Conservation (phyloP, 2,113 vertebrate genomes). For the Pica pica region DNA sequence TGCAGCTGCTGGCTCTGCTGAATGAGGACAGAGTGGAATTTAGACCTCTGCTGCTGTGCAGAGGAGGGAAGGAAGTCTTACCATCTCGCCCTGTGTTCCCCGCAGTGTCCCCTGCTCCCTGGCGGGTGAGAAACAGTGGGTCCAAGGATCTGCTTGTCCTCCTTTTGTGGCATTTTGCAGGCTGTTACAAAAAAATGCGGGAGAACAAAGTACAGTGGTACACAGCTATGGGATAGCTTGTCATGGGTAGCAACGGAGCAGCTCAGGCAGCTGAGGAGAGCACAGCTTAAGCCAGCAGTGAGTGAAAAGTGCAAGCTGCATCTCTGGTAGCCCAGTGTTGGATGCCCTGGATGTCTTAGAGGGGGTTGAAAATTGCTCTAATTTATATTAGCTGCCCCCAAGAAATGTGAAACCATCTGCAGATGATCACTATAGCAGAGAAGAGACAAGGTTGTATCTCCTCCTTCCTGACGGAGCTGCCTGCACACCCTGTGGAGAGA, state of each 20-base stretch:
- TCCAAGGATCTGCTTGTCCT: background rate
- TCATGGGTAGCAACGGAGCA: background rate
- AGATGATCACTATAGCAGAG: background rate
- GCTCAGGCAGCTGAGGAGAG: background rate
- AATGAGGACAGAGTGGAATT: background rate
- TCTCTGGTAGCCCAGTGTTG: background rate
- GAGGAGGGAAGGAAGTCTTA: background rate
- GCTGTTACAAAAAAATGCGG: background rate
- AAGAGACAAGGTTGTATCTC: background rate
- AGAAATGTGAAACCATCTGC: background rate
- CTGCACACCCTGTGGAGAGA: accelerated
- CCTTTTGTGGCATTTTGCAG: background rate
- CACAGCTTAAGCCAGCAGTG: background rate
- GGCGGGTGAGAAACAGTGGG: background rate
- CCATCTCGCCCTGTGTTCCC: accelerated
- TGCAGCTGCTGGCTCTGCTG: background rate
- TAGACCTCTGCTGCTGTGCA: accelerated
- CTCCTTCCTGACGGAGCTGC: background rate
- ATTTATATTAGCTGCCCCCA: background rate
- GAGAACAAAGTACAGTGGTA: background rate
- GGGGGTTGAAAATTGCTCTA: background rate
- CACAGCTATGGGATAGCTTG: background rate
- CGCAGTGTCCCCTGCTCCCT: background rate
- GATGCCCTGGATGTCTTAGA: background rate
- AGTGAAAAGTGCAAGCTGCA: background rate